Base-by-base conservation (phyloP, 1,140 invertebrate genomes). In the Penaeus chinensis region DNA sequence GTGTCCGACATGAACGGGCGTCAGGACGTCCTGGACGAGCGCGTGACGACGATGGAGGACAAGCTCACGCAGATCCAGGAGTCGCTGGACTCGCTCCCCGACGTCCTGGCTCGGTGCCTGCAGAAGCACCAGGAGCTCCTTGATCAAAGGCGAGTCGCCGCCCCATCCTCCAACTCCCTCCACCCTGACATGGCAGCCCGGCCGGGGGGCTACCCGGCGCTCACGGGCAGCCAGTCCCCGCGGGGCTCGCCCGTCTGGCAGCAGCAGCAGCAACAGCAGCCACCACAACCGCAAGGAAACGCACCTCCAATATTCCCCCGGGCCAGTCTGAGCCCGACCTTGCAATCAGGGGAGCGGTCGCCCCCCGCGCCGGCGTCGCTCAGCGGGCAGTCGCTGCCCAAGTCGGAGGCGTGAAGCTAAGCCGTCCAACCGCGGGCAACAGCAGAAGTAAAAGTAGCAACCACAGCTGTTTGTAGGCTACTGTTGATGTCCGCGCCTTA, bases 1-100 rank as follows among this genome's bases (percentile, higher is more conserved):
- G 97, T 99, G 74, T 97, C 97, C 27, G 98, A 99, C 91, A 98
- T 99, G 96, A 98, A 96, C 92, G 95, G 95, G 69, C 95, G 97
- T 84, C 97, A 98, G 92, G 96, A 98, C 91, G 94, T 95, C 20
- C 93, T 99, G 90, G 98, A 99, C 92, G 97, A 97, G 92, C 95
- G 96, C 90, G 93, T 98, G 90, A 94, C 95, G 83, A 95, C 95
- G 90, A 93, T 98, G 91, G 97, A 98, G 93, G 97, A 98, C 91
- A 97, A 97, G 94, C 92, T 98, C 91, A 94, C 94, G 84, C 93
- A 94, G 82, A 93, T 98, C 69, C 93, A 95, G 92, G 95, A 96
- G 91, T 95, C 96, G 92, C 92, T 98, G 91, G 96, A 97, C 90
- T 93, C 95, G 89, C 93, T 98, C 90, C 97, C 96, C 47, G 97